These are phyloP conservation scores for Cheilosia pagana DNA, from an alignment of 2,888 invertebrate species.

Conservation along the genomic window DNA sequence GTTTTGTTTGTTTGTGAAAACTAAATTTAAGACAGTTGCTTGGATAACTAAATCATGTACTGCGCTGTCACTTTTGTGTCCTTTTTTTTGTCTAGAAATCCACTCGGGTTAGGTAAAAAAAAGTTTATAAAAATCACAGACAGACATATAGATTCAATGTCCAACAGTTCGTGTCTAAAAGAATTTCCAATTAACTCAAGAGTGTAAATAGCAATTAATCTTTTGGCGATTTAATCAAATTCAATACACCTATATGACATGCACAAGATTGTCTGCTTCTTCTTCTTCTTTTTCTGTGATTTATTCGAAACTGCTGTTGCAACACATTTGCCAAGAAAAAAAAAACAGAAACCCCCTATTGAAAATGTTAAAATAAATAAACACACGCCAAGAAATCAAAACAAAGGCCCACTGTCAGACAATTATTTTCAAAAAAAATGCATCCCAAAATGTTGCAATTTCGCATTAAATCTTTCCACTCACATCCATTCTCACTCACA, in stretches of 20 bases:
- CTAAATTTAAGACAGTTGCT: no score
- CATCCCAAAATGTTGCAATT: conserved; percentile 56
- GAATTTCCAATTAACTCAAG: conserved; percentile 34
- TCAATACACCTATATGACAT: conserved; percentile 11
- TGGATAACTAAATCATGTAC: no score
- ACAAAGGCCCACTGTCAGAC: conserved; percentile 65
- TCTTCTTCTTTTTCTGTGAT: conserved; percentile 39
- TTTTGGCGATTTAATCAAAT: conserved; percentile 53
- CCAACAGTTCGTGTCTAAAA: conserved; percentile 13
- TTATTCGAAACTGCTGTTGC: conserved; percentile 61
- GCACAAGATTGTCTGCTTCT: background rate
- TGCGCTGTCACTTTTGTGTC: no score
- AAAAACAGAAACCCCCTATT: conserved; percentile 13
- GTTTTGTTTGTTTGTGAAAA: no score
- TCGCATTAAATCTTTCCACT: conserved; percentile 58
- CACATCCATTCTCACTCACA: background rate
- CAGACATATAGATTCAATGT: background rate
- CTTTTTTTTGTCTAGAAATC: no score
- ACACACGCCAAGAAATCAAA: conserved; percentile 65
- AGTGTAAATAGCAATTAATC: conserved; percentile 51
- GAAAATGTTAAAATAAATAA: conserved; percentile 36
- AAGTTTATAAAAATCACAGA: background rate
- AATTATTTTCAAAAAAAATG: conserved; percentile 52
- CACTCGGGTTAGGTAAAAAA: background rate
- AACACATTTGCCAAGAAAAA: conserved; percentile 57